phyloP scores from a whole-genome alignment of 2,797 vertebrate species.

The Steatocranus sp. region DNA sequence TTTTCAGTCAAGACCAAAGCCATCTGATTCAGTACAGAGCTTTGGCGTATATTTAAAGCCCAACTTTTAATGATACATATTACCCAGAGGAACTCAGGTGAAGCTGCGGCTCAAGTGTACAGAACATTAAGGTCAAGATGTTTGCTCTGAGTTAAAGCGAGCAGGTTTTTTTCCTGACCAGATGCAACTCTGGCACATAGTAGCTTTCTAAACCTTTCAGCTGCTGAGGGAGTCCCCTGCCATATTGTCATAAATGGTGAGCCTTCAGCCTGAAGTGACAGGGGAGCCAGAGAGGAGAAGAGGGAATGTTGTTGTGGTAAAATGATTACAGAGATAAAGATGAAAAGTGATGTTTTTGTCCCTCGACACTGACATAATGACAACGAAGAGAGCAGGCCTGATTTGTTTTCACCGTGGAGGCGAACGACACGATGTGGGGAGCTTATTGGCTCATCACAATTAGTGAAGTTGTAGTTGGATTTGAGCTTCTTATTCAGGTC shows the following conservation, averaged over 20 bases:
- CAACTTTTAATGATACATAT: background rate
- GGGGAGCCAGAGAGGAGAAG: conserved; percentile 19
- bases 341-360: conserved; percentile 56
- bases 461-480: conserved; percentile 30
- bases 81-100: background rate
- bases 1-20: background rate
- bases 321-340: conserved; percentile 64
- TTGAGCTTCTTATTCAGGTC: conserved; percentile 3
- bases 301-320: conserved; percentile 13
- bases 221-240: conserved; percentile 44
- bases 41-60: background rate
- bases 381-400: background rate
- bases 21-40: background rate
- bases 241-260: conserved; percentile 54
- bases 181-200: background rate
- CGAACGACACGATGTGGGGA: conserved; percentile 1
- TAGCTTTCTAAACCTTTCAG: conserved; percentile 24
- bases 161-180: conserved; percentile 4
- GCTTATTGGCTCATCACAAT: conserved; percentile 33
- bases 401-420: conserved; percentile 45
- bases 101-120: background rate
- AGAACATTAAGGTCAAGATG: conserved; percentile 2
- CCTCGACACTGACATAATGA: conserved; percentile 16
- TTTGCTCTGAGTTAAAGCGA: conserved; percentile 4
- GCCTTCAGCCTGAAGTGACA: conserved; percentile 42